These are phyloP conservation scores for Cerastoderma edule DNA, from an alignment of 2,888 invertebrate species.

Conservation along the genomic window DNA sequence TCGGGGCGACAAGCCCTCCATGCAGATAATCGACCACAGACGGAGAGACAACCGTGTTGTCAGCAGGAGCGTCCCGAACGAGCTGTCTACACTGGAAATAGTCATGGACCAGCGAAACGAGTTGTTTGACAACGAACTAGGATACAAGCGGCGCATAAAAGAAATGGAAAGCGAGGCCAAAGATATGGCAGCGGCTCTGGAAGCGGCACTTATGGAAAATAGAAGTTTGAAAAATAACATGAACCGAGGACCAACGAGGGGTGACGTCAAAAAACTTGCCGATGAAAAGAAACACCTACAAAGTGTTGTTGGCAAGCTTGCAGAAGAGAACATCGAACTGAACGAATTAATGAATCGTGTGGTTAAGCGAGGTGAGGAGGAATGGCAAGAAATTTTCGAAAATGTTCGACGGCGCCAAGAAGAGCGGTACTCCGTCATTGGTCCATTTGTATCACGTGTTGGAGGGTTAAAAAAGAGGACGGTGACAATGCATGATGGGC, in stretches of 20 bases:
- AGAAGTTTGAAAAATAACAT: conserved; percentile 42
- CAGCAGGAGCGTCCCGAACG: conserved; percentile 3
- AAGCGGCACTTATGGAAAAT: conserved; percentile 47
- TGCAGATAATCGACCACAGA: conserved; percentile 48
- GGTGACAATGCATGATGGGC: conserved; percentile 23
- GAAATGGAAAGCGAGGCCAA: conserved; percentile 45
- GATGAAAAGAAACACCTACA: conserved; percentile 47
- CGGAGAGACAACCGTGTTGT: not conserved
- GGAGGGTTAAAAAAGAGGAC: conserved; percentile 36
- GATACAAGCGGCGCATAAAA: conserved; percentile 46
- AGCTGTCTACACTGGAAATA: conserved; percentile 29
- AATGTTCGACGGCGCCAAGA: conserved; percentile 7
- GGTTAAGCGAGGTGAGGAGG: not conserved
- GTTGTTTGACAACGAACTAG: conserved; percentile 39
- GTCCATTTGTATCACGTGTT: conserved; percentile 47
- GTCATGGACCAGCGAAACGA: conserved; percentile 43
- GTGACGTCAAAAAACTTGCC: conserved; percentile 40
- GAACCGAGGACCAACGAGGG: conserved; percentile 49
- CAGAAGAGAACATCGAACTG: conserved; percentile 35
- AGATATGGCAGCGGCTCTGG: conserved; percentile 40
- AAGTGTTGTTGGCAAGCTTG: conserved; percentile 42
- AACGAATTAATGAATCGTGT: conserved; percentile 3
- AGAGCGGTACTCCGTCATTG: conserved; percentile 22
- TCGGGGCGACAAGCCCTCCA: conserved; percentile 28
- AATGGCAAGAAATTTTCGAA: conserved; percentile 12